Conservation (phyloP, 2,113 vertebrate genomes). For the Gallinago undulata region DNA sequence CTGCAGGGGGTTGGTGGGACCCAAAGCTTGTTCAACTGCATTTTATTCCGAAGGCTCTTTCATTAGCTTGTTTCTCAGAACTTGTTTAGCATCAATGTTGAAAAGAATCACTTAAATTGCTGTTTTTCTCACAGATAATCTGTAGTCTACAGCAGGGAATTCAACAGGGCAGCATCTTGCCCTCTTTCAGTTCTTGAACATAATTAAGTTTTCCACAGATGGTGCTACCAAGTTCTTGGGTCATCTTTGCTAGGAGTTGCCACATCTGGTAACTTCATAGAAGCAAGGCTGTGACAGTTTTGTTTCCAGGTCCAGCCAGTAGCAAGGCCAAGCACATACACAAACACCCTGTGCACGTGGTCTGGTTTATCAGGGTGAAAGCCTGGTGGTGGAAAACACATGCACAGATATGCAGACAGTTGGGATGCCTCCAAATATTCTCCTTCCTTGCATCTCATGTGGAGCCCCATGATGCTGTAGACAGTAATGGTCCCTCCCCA, state of each 20-base stretch:
- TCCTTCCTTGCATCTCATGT: not conserved
- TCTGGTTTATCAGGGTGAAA: not conserved
- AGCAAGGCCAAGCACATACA: fast-evolving
- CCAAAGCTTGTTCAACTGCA: not conserved
- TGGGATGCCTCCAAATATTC: not conserved
- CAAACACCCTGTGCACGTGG: fast-evolving
- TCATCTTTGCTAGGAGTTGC: not conserved
- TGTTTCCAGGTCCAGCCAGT: not conserved
- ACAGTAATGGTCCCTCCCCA: not conserved
- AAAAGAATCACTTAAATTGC: not conserved
- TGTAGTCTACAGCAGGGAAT: not conserved
- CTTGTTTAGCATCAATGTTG: not conserved
- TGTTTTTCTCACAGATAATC: not conserved
- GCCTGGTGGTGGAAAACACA: not conserved
- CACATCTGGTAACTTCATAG: not conserved
- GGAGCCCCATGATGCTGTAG: not conserved
- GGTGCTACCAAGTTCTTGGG: not conserved
- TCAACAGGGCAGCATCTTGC: not conserved
- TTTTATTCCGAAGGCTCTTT: not conserved
- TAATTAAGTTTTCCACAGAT: not conserved
- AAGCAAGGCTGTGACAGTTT: not conserved
- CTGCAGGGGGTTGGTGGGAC: too few species aligned
- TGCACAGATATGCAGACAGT: not conserved
- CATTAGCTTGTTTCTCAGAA: not conserved
- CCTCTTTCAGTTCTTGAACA: not conserved